A percentile compares a stretch with the other conserved stretches of the same genome.
These are phyloP conservation scores for Aphelocoma coerulescens DNA, from an alignment of 2,113 vertebrate species.

Conservation along the genomic window DNA sequence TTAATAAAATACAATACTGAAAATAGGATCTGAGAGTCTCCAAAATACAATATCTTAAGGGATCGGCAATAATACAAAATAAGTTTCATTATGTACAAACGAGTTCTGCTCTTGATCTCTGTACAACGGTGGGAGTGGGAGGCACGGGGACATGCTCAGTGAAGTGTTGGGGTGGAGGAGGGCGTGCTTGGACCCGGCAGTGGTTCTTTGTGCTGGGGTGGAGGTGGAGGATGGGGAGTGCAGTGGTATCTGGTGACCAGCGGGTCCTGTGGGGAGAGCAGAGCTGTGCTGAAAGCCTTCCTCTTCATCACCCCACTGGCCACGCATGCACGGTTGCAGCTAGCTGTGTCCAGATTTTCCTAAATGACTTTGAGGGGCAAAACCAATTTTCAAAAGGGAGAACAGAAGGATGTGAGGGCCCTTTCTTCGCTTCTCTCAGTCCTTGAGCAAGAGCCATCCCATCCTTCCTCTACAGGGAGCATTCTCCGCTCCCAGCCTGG, in stretches of 20 bases:
- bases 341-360: neutral
- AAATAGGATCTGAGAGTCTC: slow-evolving; percentile 71
- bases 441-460: neutral
- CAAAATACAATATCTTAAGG: slow-evolving; percentile 85
- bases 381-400: neutral
- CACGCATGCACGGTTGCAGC: neutral
- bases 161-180: neutral
- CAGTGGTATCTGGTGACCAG: slow-evolving; percentile 45
- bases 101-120: slow-evolving; percentile 81
- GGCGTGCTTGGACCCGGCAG: slow-evolving; percentile 42
- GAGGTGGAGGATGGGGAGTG: neutral
- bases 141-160: neutral
- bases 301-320: neutral
- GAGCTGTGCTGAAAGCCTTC: neutral
- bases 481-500: neutral
- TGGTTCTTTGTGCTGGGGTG: slow-evolving; percentile 48
- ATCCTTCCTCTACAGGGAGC: neutral
- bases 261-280: neutral
- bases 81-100: slow-evolving; percentile 85
- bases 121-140: slow-evolving; percentile 69
- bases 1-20: slow-evolving; percentile 81
- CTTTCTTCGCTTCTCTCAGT: neutral
- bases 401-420: slow-evolving; percentile 24
- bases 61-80: slow-evolving; percentile 80
- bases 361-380: neutral